A percentile compares a stretch with the other conserved stretches of the same genome.
Evolutionary conservation across 1,140 invertebrate genomes (phyloP).

Genomic region (Bombus terrestris): DNA sequence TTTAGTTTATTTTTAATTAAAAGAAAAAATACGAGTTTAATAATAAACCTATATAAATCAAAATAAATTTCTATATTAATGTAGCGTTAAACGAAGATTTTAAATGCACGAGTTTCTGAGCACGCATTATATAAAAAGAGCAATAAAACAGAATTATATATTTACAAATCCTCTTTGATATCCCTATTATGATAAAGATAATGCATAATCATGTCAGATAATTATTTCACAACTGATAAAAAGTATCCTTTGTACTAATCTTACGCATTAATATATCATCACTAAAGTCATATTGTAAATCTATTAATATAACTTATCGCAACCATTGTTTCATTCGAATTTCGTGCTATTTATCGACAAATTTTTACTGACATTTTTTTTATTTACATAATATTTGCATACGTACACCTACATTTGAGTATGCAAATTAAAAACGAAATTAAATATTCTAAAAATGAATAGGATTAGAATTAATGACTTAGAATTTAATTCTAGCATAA

Average conservation of each 20-base stretch:
- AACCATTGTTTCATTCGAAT: not conserved
- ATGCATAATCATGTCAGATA: not conserved
- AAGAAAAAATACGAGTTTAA: not conserved
- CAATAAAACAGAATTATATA: not conserved
- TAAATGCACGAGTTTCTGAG: not conserved
- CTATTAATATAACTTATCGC: not conserved
- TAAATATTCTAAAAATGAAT: no score
- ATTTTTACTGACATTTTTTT: not conserved
- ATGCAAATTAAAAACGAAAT: not conserved
- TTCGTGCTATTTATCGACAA: not conserved
- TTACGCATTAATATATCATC: not conserved
- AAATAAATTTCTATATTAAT: not conserved
- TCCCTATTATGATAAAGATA: not conserved
- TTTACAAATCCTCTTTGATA: not conserved
- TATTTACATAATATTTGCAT: not conserved
- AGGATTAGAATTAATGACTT: no score
- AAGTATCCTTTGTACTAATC: not conserved
- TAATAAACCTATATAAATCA: not conserved
- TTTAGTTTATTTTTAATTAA: not conserved
- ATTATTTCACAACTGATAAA: not conserved
- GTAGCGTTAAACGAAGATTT: not conserved
- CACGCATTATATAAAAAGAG: not conserved
- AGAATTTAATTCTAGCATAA: not conserved
- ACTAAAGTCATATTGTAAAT: not conserved
- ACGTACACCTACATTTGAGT: not conserved